Percentiles rank a stretch among this genome's conserved stretches.
Conservation (phyloP, 2,113 vertebrate species). For the Sakesphorus luctuosus region DNA sequence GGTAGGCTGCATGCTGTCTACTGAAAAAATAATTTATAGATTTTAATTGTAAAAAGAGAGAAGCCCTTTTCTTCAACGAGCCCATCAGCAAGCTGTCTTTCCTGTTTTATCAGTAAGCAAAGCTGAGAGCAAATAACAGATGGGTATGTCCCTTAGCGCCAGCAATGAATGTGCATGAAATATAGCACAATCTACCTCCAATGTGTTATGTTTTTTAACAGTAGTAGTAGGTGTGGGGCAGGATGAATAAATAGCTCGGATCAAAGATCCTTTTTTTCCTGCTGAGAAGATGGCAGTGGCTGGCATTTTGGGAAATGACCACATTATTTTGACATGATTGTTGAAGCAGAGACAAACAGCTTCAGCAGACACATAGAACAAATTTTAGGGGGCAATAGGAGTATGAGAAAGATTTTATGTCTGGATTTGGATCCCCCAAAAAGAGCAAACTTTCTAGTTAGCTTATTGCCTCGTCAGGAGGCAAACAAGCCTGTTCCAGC, state of each 20-base stretch:
- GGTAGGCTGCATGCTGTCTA: slow-evolving; percentile 26
- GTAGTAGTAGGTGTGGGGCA: slow-evolving; percentile 48
- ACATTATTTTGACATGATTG: neutral
- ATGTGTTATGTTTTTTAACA: slow-evolving; percentile 66
- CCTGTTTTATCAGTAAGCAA: slow-evolving; percentile 76
- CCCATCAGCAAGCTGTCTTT: slow-evolving; percentile 81
- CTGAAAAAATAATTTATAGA: slow-evolving; percentile 73
- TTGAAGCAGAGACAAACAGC: neutral
- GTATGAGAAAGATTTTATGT: neutral
- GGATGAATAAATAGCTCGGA: slow-evolving; percentile 60
- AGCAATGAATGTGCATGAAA: slow-evolving; percentile 69
- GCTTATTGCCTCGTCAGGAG: neutral
- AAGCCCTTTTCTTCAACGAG: slow-evolving; percentile 75
- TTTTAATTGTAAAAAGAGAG: slow-evolving; percentile 76
- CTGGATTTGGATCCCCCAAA: neutral
- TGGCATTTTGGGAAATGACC: slow-evolving; percentile 33
- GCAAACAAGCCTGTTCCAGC: neutral
- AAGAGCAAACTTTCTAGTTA: neutral
- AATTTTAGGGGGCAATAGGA: neutral
- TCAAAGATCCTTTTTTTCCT: slow-evolving; percentile 51
- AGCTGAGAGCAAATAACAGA: slow-evolving; percentile 79
- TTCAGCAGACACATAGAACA: fast-evolving
- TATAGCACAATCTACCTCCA: slow-evolving; percentile 66
- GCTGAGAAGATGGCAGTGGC: neutral
- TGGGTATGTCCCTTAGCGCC: slow-evolving; percentile 70